These are phyloP conservation scores for Cynopterus brachyotis DNA, from an alignment of 2,113 vertebrate genomes.

Conservation along the genomic window DNA sequence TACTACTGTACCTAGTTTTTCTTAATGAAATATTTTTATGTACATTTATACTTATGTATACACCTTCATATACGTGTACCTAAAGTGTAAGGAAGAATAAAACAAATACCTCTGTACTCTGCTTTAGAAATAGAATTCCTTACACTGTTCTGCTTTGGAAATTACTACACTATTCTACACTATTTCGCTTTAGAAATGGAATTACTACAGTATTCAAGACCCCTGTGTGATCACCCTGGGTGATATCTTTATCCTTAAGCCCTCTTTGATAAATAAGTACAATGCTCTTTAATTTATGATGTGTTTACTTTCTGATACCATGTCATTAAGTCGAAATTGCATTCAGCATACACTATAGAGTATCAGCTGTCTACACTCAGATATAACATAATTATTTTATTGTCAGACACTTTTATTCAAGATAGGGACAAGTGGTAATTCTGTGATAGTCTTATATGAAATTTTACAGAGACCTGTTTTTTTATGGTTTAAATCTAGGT, in stretches of 20 bases:
- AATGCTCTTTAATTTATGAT: neutral
- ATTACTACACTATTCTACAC: no score
- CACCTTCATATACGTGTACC: neutral
- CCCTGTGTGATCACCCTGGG: neutral
- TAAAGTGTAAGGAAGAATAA: neutral
- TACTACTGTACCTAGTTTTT: neutral
- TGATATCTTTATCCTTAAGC: neutral
- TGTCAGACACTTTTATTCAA: neutral
- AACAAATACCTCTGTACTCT: neutral
- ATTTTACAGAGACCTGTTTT: neutral
- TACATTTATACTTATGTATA: neutral
- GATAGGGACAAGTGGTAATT: neutral
- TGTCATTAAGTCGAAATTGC: neutral
- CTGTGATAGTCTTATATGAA: neutral
- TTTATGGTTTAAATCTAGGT: neutral
- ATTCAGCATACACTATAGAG: neutral
- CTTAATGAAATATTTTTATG: slow-evolving; percentile 6
- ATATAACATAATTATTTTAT: neutral
- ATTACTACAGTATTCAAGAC: neutral
- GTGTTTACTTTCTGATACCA: neutral
- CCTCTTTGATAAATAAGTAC: slow-evolving; percentile 2
- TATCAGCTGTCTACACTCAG: neutral
- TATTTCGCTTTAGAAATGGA: no score
- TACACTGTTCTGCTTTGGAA: no score
- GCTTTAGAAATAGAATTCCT: neutral